A percentile compares a stretch with the other conserved stretches of the same genome.
phyloP scores from a whole-genome alignment of 1,140 invertebrate genomes.

The Neoseiulus cucumeris region DNA sequence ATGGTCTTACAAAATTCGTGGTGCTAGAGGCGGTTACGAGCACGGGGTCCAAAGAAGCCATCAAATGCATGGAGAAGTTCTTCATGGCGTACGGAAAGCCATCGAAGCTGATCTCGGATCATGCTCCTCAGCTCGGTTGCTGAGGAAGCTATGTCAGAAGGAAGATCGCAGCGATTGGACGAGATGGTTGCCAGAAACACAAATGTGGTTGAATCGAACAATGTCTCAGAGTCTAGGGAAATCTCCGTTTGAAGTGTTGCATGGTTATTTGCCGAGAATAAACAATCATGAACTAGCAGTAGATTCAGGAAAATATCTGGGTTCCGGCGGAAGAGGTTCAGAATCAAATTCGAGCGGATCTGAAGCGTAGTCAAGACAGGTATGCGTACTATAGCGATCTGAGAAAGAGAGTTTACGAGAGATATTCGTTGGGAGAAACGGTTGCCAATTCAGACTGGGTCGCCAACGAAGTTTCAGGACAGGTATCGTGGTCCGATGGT shows the following conservation, averaged over 20 bases:
- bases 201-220: not conserved
- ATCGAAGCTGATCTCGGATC: not conserved
- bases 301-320: not conserved
- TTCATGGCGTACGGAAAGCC: not conserved
- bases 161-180: not conserved
- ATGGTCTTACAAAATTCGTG: not conserved
- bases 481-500: not conserved
- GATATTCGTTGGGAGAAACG: not conserved
- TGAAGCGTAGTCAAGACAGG: not conserved
- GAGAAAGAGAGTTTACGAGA: not conserved
- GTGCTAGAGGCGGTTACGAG: not conserved
- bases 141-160: not conserved
- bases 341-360: not conserved
- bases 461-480: not conserved
- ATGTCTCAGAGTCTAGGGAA: not conserved
- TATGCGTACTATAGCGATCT: not conserved
- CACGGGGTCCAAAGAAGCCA: too few relatives aligned
- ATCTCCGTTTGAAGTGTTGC: too few relatives aligned
- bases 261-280: not conserved
- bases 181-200: not conserved
- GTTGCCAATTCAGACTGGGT: not conserved
- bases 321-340: not conserved
- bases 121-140: too few relatives aligned
- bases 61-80: too few relatives aligned
- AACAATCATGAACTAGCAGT: not conserved